These are phyloP conservation scores for Pachypeltis micranthus DNA, from an alignment of 1,140 invertebrate species.

Conservation along the genomic window DNA sequence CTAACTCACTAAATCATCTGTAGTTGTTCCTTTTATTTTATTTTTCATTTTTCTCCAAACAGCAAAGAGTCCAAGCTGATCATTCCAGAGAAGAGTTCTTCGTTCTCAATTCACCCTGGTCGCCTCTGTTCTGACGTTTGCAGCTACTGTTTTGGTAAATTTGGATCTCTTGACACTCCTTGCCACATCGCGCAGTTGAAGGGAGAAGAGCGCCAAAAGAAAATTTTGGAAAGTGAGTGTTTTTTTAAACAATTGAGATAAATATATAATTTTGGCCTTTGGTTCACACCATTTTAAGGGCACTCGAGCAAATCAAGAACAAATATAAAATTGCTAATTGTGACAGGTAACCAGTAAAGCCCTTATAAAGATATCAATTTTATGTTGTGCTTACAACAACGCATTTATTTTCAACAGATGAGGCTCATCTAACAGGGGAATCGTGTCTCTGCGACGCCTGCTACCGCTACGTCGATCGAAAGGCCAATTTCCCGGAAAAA, in stretches of 20 bases:
- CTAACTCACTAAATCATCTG: too few species aligned
- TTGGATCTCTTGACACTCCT: conserved; percentile 68
- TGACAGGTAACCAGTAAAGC: too few species aligned
- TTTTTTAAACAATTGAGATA: not conserved
- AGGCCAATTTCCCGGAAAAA: conserved; percentile 52
- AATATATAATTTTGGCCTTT: too few species aligned
- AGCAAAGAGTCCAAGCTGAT: conserved; percentile 51
- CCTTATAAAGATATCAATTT: too few species aligned
- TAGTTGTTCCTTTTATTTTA: too few species aligned
- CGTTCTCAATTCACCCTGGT: conserved; percentile 70
- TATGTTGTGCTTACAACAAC: too few species aligned
- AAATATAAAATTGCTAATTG: too few species aligned
- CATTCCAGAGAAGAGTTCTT: conserved; percentile 73
- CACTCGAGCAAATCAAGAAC: too few species aligned
- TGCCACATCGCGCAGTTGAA: conserved; percentile 76
- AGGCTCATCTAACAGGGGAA: conserved; percentile 62
- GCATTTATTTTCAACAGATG: too few species aligned
- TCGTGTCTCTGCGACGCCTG: conserved; percentile 75
- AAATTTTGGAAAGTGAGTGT: conserved; percentile 48
- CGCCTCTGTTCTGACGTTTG: conserved; percentile 67
- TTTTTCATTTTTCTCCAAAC: conserved; percentile 15
- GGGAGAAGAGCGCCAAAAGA: conserved; percentile 59
- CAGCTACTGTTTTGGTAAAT: conserved; percentile 72
- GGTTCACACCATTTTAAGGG: too few species aligned
- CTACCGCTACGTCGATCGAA: conserved; percentile 67